These are phyloP conservation scores for Epinotia brunnichana DNA, from an alignment of 2,888 invertebrate genomes.

Conservation along the genomic window DNA sequence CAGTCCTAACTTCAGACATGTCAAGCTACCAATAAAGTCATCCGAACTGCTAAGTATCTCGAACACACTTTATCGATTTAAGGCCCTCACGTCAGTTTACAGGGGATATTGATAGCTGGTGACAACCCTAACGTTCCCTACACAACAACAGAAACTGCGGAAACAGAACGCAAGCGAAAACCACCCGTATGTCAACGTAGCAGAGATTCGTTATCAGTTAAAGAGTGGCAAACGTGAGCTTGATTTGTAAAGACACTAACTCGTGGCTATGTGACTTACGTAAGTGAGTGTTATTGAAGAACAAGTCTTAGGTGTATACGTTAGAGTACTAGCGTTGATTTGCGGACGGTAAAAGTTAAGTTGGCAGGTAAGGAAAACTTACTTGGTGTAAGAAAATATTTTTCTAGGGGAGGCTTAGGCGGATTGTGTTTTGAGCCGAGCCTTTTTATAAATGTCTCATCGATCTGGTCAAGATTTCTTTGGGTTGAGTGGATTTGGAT, in stretches of 20 bases:
- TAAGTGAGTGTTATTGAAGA: neutral
- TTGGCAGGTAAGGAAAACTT: slow-evolving; percentile 33
- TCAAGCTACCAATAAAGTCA: slow-evolving; percentile 39
- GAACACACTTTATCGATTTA: slow-evolving; percentile 44
- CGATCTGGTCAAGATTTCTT: slow-evolving; percentile 43
- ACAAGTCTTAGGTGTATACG: neutral
- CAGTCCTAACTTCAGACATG: slow-evolving; percentile 40
- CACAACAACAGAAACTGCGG: neutral
- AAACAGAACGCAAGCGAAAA: slow-evolving; percentile 8
- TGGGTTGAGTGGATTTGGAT: slow-evolving; percentile 42
- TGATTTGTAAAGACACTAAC: slow-evolving; percentile 25
- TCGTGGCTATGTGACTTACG: neutral
- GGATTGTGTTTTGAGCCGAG: slow-evolving; percentile 43
- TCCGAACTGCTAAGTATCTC: slow-evolving; percentile 35
- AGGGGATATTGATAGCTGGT: slow-evolving; percentile 42
- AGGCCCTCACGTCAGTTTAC: slow-evolving; percentile 41
- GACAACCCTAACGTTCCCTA: slow-evolving; percentile 39
- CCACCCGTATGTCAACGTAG: neutral
- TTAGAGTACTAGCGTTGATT: neutral
- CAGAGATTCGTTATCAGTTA: neutral
- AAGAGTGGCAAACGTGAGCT: neutral
- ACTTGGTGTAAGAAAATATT: slow-evolving; percentile 41
- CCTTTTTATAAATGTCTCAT: slow-evolving; percentile 43
- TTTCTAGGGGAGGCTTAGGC: slow-evolving; percentile 39
- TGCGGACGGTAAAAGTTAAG: neutral